Base-by-base conservation (phyloP, 1,140 invertebrate species). In the Calephelis virginiensis region DNA sequence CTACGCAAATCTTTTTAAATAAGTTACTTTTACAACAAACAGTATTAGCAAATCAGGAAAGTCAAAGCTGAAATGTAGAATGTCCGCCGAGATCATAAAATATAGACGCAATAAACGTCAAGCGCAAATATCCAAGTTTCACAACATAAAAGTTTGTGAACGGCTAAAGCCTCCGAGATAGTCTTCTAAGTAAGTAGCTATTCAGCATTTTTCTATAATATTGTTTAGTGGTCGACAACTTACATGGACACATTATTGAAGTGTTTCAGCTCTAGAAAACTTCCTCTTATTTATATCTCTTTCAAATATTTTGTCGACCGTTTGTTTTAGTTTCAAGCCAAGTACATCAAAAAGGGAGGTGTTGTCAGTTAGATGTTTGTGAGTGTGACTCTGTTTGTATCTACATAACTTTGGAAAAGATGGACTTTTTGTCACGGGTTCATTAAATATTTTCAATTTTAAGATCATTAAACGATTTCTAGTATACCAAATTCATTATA, bases 41-140 rank as follows among this genome's bases (percentile, higher is more conserved):
- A 10, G 10, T 53, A 53, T 53, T 53, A 17, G 10, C 10, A 53
- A 17, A 53, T 53, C 14, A 28, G 14, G 13, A 14, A 53, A 53
- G 49, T 53, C 49, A 17, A 50, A 53, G 17, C 49, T 53, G 28
- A 13, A 53, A 9, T 17, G 49, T 53, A 17, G 8, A 53, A 13
- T 53, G 49, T 53, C 49, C 49, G 49, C 28, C 49, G 73, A 71
- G 78, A 76, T 83, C 82, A 78, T 86, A 88, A 88, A 88, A 83
- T 83, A 85, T 84, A 81, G 85, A 84, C 82, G 85, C 81, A 85
- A 89, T 86, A 89, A 86, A 85, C 73, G 84, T 85, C 86, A 85
- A 81, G 76, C 74, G 74, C 49, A 53, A 53, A 53, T 82, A 83
- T 78, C 75, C 72, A 89, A 85, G 81, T 88, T 83, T 79, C 80